Evolutionary conservation across 2,888 invertebrate genomes (phyloP).

Genomic region (Ophion slaviceki): DNA sequence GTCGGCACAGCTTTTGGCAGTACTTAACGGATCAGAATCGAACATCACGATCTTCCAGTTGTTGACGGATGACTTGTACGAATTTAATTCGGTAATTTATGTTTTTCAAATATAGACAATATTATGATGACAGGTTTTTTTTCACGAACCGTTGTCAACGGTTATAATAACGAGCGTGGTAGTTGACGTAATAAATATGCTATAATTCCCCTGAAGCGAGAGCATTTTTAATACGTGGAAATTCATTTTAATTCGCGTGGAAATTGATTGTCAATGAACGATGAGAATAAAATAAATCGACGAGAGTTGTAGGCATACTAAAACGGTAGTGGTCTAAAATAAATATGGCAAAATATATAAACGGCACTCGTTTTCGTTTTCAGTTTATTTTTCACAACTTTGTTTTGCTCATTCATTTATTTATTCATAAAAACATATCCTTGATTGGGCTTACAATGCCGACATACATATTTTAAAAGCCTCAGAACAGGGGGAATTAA

Average conservation of each 20-base stretch:
- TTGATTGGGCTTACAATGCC: slow-evolving; percentile 13
- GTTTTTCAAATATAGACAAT: background rate
- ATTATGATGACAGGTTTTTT: too few relatives aligned
- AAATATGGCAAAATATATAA: too few relatives aligned
- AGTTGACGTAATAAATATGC: too few relatives aligned
- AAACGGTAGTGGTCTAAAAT: too few relatives aligned
- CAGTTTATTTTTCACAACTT: background rate
- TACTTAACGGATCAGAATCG: slow-evolving; percentile 72
- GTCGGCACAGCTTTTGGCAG: slow-evolving; percentile 67
- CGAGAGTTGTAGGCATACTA: too few relatives aligned
- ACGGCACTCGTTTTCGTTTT: too few relatives aligned
- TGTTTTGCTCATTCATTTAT: background rate
- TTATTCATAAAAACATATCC: background rate
- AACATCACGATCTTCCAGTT: slow-evolving; percentile 78
- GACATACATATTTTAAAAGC: background rate
- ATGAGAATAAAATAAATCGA: too few relatives aligned
- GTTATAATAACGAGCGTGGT: background rate
- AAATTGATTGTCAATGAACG: too few relatives aligned
- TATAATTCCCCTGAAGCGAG: too few relatives aligned
- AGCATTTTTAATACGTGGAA: too few relatives aligned
- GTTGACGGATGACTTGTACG: slow-evolving; percentile 69
- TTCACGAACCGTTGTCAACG: background rate
- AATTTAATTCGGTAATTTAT: slow-evolving; percentile 67
- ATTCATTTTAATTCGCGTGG: too few relatives aligned
- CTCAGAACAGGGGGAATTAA: too few relatives aligned